phyloP scores from a whole-genome alignment of 2,888 invertebrate species.

The Mongoloraphidia duomilia region DNA sequence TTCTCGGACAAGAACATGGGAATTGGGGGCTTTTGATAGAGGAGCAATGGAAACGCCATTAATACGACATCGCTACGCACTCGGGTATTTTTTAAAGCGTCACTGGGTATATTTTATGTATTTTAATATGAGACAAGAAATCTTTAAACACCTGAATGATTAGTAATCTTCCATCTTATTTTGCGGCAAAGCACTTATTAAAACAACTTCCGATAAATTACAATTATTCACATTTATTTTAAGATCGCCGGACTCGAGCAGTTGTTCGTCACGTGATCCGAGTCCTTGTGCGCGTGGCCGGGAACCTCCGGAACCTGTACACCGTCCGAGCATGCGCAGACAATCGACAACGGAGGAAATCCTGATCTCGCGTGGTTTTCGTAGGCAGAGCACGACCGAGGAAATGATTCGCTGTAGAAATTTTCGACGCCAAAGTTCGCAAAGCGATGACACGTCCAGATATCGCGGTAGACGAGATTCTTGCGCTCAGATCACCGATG shows the following conservation, averaged over 20 bases:
- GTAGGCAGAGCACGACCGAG: slow-evolving; percentile 80
- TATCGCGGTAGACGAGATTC: slow-evolving; percentile 67
- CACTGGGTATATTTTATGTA: too few relatives aligned
- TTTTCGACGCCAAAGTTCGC: slow-evolving; percentile 79
- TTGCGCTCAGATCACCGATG: slow-evolving; percentile 80
- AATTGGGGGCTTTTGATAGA: too few relatives aligned
- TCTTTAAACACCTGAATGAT: too few relatives aligned
- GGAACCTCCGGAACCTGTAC: slow-evolving; percentile 31
- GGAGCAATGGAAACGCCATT: too few relatives aligned
- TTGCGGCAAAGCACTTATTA: too few relatives aligned
- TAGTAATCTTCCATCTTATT: too few relatives aligned
- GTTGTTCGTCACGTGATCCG: slow-evolving; percentile 73
- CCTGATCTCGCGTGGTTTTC: slow-evolving; percentile 75
- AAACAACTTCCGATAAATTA: too few relatives aligned
- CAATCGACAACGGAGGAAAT: slow-evolving; percentile 89
- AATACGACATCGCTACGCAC: too few relatives aligned
- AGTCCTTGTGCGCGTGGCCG: slow-evolving; percentile 55
- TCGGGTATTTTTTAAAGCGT: too few relatives aligned
- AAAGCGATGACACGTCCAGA: slow-evolving; percentile 66
- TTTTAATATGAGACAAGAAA: too few relatives aligned
- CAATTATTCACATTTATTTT: too few relatives aligned
- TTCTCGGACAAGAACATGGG: too few relatives aligned
- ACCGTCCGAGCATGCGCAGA: slow-evolving; percentile 62
- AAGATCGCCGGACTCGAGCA: slow-evolving; percentile 56
- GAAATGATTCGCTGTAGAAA: slow-evolving; percentile 87